Percentiles rank a stretch among this genome's conserved stretches.
Conservation (phyloP, 2,888 invertebrate species). For the Tinea trinotella region DNA sequence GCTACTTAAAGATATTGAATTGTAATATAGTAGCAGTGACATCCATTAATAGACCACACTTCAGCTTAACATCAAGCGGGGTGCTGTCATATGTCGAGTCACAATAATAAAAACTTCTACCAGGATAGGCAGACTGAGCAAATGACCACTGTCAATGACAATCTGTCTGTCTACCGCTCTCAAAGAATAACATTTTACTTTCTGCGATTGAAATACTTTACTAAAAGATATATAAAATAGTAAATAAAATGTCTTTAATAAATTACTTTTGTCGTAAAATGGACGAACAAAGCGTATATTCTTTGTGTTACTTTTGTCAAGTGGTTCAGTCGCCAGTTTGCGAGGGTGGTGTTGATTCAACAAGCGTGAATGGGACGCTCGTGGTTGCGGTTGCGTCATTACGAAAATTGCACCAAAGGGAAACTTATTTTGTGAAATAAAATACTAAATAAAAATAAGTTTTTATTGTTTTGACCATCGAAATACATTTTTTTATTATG, state of each 20-base stretch:
- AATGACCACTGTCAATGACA: no score
- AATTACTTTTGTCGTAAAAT: not conserved
- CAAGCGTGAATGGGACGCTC: conserved; percentile 41
- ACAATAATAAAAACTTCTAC: no score
- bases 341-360: conserved; percentile 31
- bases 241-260: not conserved
- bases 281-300: not conserved
- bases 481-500: no score
- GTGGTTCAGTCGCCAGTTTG: not conserved
- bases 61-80: no score
- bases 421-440: not conserved
- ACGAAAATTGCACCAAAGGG: not conserved
- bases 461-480: no score
- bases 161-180: no score
- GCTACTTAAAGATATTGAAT: no score
- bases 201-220: not conserved
- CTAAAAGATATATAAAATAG: not conserved
- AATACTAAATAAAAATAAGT: not conserved
- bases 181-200: no score
- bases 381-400: conserved; percentile 38
- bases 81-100: no score
- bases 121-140: no score
- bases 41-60: no score
- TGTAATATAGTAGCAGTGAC: no score
- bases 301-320: conserved; percentile 3